Percentiles rank a stretch among this genome's conserved stretches.
These are phyloP conservation scores for Heliocidaris erythrogramma DNA, from an alignment of 35 echinoderm and acorn worm species.

Conservation along the genomic window DNA sequence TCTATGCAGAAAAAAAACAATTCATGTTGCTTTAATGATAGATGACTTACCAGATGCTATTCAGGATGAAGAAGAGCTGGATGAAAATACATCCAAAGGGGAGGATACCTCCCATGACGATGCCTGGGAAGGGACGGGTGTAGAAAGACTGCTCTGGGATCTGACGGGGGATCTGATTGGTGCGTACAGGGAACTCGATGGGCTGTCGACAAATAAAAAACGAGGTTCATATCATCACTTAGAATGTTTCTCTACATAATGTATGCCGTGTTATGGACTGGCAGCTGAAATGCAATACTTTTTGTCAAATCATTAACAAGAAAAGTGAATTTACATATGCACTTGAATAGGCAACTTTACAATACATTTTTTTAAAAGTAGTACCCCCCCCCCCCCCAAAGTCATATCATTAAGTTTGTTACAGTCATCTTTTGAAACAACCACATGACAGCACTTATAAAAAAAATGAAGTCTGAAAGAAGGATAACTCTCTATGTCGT, in stretches of 20 bases:
- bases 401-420: too few species aligned
- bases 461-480: too few species aligned
- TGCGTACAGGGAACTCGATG: constrained; percentile 96
- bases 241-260: background rate
- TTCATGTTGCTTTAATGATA: background rate
- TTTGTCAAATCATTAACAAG: too few species aligned
- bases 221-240: background rate
- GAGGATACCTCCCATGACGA: constrained; percentile 96
- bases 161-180: constrained; percentile 98
- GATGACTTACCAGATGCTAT: constrained; percentile 94
- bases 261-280: too few species aligned
- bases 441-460: too few species aligned
- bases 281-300: too few species aligned
- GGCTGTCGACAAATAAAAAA: constrained; percentile 59
- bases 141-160: constrained; percentile 99
- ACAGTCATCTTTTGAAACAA: too few species aligned
- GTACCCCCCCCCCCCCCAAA: too few species aligned
- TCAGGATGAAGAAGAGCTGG: constrained; percentile 98
- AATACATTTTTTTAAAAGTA: too few species aligned
- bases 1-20: background rate
- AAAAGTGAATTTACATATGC: too few species aligned
- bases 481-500: too few species aligned
- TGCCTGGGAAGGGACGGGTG: constrained; percentile 89
- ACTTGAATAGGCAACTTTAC: too few species aligned
- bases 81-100: constrained; percentile 99